Evolutionary conservation across 2,888 invertebrate species (phyloP).

Genomic region (Odontocerum albicorne): DNA sequence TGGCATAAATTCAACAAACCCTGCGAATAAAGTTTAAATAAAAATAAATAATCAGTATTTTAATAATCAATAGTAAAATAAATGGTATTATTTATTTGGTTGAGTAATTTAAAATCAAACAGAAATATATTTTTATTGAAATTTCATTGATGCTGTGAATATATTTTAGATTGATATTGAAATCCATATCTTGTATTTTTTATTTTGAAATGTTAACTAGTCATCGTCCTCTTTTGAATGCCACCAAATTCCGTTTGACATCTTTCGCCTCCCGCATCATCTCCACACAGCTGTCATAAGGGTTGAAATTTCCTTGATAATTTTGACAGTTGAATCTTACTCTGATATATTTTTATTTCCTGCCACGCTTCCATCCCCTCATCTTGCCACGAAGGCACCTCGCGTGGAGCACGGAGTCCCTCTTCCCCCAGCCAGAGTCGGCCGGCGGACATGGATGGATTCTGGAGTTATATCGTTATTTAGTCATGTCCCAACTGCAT

Average conservation of each 20-base stretch:
- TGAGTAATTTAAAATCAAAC: too few species aligned
- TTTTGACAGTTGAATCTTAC: conserved; percentile 19
- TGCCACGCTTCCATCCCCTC: not conserved
- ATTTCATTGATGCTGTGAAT: too few species aligned
- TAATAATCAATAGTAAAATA: too few species aligned
- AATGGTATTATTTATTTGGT: too few species aligned
- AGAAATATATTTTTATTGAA: too few species aligned
- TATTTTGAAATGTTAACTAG: too few species aligned
- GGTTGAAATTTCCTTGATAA: conserved; percentile 17
- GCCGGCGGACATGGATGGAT: not conserved
- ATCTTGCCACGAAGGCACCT: not conserved
- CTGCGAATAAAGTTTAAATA: too few species aligned
- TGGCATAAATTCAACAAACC: too few species aligned
- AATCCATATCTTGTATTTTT: too few species aligned
- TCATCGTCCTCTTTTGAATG: conserved; percentile 9
- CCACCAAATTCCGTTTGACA: conserved; percentile 2
- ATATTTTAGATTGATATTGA: too few species aligned
- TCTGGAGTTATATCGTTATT: conserved; percentile 27
- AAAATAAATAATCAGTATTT: too few species aligned
- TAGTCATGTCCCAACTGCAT: conserved; percentile 28
- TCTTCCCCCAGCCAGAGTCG: not conserved
- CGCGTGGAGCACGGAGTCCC: not conserved
- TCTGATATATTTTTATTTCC: conserved; percentile 8
- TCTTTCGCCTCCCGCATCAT: too few species aligned
- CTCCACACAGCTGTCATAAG: conserved; percentile 10